Evolutionary conservation across 2,797 vertebrate genomes (phyloP).

Genomic region (Peromyscus aztecus): DNA sequence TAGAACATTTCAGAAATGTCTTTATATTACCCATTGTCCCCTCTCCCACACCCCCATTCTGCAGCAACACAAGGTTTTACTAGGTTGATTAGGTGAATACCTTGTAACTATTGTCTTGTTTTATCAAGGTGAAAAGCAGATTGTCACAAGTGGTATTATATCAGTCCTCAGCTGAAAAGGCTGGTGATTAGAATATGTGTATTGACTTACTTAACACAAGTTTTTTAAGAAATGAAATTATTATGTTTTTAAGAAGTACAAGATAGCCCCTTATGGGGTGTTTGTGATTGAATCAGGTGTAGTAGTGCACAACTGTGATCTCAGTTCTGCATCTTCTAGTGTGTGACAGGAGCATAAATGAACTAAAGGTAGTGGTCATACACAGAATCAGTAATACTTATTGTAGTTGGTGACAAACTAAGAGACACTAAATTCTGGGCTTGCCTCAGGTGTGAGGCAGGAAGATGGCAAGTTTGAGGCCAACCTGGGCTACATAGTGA

Average conservation of each 20-base stretch:
- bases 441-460: background rate
- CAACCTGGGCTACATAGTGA: background rate
- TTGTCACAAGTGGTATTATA: background rate
- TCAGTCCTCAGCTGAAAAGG: background rate
- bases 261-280: background rate
- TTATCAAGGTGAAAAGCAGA: slow-evolving; percentile 45
- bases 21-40: background rate
- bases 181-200: slow-evolving; percentile 8
- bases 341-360: background rate
- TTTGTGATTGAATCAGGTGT: background rate
- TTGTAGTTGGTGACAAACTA: background rate
- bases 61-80: slow-evolving; percentile 21
- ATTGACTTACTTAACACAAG: slow-evolving; percentile 38
- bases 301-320: background rate
- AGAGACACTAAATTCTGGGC: background rate
- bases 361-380: background rate
- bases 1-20: slow-evolving; percentile 19
- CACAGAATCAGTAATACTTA: background rate
- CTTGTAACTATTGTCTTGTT: background rate
- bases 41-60: background rate
- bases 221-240: background rate
- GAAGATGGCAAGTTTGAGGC: background rate
- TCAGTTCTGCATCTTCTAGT: background rate
- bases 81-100: background rate
- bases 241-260: slow-evolving; percentile 21